These are phyloP conservation scores for Zophobas atratus DNA, from an alignment of 1,140 invertebrate species.

Conservation along the genomic window DNA sequence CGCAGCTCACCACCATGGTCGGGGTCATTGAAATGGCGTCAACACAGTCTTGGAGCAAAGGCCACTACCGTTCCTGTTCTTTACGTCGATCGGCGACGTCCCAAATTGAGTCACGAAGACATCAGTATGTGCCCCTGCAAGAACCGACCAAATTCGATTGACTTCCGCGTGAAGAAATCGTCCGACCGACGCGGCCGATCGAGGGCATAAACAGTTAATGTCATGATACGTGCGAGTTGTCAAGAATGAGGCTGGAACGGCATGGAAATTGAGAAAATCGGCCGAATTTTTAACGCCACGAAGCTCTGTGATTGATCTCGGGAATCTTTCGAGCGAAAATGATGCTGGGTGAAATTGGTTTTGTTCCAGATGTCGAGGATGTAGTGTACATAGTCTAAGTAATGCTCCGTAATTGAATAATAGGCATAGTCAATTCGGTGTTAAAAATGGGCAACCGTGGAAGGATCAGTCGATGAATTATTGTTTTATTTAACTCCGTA, in stretches of 20 bases:
- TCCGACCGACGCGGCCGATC: conserved; percentile 2
- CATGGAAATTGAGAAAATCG: conserved; percentile 28
- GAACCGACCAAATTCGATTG: conserved; percentile 24
- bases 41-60: conserved; percentile 20
- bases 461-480: no score
- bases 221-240: conserved; percentile 25
- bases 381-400: no score
- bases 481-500: no score
- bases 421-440: no score
- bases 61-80: conserved; percentile 30
- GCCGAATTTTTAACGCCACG: neutral
- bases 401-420: no score
- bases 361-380: no score
- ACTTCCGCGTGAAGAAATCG: conserved; percentile 41
- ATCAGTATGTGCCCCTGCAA: conserved; percentile 32
- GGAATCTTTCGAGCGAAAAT: neutral
- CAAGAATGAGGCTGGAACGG: conserved; percentile 33
- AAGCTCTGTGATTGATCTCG: neutral
- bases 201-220: conserved; percentile 40
- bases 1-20: conserved; percentile 1
- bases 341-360: neutral
- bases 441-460: no score
- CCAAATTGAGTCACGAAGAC: conserved; percentile 34
- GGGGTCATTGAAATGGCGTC: conserved; percentile 28
- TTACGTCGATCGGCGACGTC: conserved; percentile 21